Evolutionary conservation across 2,888 invertebrate genomes (phyloP).

Genomic region (Plagiodera versicolora): DNA sequence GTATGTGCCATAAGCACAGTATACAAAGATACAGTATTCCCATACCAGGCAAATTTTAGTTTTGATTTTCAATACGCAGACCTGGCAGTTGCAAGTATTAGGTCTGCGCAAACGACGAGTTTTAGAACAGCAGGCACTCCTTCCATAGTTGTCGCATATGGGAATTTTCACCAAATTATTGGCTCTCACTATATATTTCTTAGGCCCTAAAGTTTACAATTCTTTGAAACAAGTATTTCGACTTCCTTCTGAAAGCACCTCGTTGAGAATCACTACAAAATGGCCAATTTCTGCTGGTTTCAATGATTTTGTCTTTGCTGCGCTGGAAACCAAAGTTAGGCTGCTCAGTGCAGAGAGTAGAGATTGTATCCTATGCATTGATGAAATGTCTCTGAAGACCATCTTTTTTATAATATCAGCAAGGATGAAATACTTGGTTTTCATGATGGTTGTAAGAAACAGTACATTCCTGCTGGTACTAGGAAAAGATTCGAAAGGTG

Average conservation of each 20-base stretch:
- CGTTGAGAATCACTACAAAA: conserved; percentile 6
- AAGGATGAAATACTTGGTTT: conserved; percentile 8
- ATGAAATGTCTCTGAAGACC: conserved; percentile 2
- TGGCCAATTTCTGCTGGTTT: background rate
- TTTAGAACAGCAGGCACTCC: too few species aligned
- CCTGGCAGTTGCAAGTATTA: too few species aligned
- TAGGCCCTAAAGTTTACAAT: background rate
- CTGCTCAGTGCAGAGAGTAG: background rate
- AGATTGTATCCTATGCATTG: background rate
- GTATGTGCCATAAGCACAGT: too few species aligned
- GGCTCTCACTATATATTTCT: background rate
- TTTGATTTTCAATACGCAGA: too few species aligned
- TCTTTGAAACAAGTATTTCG: background rate
- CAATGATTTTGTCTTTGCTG: background rate
- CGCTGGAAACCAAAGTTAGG: background rate
- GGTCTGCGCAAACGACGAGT: too few species aligned
- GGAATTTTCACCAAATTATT: too few species aligned
- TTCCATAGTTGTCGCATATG: too few species aligned
- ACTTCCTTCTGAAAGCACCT: background rate
- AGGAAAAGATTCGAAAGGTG: too few species aligned
- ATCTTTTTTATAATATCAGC: conserved; percentile 5
- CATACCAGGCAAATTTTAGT: too few species aligned
- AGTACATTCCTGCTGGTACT: too few species aligned
- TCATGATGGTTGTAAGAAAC: too few species aligned
- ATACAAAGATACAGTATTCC: too few species aligned